phyloP scores from a whole-genome alignment of 2,113 vertebrate species.

The Prionailurus viverrinus region DNA sequence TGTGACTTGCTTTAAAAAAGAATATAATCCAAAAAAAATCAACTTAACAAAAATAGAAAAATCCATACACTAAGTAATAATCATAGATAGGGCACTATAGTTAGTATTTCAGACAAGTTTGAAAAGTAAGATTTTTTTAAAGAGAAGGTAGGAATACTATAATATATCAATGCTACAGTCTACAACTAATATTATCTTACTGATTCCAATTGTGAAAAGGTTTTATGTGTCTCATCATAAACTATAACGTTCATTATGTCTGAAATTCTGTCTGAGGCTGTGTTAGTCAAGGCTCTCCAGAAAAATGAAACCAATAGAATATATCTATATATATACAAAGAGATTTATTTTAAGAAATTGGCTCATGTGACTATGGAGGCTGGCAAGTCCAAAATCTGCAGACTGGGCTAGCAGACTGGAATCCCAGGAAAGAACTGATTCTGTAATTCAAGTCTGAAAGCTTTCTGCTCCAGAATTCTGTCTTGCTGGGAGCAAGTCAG shows the following conservation, averaged over 20 bases:
- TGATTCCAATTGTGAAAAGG: neutral
- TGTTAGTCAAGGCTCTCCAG: neutral
- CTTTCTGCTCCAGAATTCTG: neutral
- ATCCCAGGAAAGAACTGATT: neutral
- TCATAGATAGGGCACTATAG: neutral
- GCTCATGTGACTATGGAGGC: neutral
- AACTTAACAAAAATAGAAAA: conserved; percentile 17
- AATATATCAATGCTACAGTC: neutral
- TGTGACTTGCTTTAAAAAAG: conserved; percentile 12
- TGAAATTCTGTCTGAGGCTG: conserved; percentile 70
- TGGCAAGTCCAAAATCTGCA: neutral
- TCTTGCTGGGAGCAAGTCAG: neutral
- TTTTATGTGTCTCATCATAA: conserved; percentile 73
- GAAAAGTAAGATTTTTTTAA: neutral
- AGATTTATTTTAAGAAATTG: neutral
- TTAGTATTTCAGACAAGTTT: neutral
- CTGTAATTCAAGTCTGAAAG: neutral
- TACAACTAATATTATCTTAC: neutral
- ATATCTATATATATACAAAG: neutral
- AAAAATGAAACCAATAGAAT: neutral
- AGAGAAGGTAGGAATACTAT: neutral
- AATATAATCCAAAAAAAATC: neutral
- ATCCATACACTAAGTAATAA: neutral
- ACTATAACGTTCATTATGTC: conserved; percentile 67
- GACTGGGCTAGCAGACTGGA: neutral